A percentile compares a stretch with the other conserved stretches of the same genome.
phyloP scores from a whole-genome alignment of 2,797 vertebrate species.

The Semaprochilodus insignis region DNA sequence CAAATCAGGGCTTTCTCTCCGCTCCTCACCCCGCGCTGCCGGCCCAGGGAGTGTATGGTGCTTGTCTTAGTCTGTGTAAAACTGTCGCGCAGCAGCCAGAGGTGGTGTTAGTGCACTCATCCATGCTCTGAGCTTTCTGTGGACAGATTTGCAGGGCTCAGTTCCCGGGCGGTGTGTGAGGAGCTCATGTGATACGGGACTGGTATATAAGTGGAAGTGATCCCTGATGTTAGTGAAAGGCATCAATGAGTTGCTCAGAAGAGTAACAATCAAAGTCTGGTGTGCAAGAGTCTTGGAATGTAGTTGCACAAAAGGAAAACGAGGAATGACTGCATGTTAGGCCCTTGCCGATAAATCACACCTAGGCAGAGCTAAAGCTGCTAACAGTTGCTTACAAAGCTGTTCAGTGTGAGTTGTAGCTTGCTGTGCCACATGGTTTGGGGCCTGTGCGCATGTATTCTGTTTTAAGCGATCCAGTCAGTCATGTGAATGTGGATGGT shows the following conservation, averaged over 20 bases:
- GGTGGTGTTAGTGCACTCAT: background rate
- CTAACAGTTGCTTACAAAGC: too few species aligned
- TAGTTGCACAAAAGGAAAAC: too few species aligned
- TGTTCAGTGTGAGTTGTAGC: too few species aligned
- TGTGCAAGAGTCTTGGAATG: too few species aligned
- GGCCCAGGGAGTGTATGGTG: background rate
- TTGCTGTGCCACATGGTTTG: too few species aligned
- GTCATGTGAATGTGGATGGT: too few species aligned
- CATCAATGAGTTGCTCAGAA: background rate
- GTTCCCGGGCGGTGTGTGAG: background rate
- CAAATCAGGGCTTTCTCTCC: slow-evolving; percentile 40
- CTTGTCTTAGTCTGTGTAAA: slow-evolving; percentile 2
- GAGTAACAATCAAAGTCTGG: too few species aligned
- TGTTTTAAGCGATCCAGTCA: too few species aligned
- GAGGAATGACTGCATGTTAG: too few species aligned
- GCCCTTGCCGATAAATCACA: too few species aligned
- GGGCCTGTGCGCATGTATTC: too few species aligned
- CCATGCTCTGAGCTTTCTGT: background rate
- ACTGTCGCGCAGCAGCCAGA: slow-evolving; percentile 22
- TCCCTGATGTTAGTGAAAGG: background rate
- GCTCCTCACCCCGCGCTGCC: background rate
- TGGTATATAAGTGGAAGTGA: background rate
- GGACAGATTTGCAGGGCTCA: slow-evolving; percentile 13
- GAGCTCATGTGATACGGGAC: background rate
- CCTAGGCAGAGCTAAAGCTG: too few species aligned